These are phyloP conservation scores for Serinus canaria DNA, from an alignment of 2,113 vertebrate species.

Conservation along the genomic window DNA sequence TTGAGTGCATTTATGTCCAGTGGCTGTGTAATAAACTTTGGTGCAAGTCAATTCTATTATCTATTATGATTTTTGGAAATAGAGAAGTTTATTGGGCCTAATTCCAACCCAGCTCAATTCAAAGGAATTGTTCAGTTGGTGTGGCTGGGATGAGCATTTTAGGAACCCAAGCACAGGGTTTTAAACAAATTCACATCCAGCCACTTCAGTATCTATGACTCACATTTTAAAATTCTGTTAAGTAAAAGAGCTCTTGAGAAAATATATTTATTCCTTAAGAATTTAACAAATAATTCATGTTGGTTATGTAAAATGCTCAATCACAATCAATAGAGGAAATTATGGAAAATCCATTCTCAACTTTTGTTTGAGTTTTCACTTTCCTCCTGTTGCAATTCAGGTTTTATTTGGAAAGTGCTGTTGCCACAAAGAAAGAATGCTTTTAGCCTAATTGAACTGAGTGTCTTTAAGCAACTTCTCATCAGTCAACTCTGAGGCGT, in stretches of 20 bases:
- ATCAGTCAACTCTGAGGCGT: conserved; percentile 60
- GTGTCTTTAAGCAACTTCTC: conserved; percentile 59
- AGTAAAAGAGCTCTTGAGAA: not conserved
- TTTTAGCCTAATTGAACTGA: conserved; percentile 75
- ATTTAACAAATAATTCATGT: not conserved
- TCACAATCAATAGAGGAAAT: not conserved
- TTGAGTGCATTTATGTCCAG: conserved; percentile 28
- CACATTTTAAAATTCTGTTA: not conserved
- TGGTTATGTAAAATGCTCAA: not conserved
- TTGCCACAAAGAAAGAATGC: conserved; percentile 44
- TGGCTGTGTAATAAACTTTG: conserved; percentile 37
- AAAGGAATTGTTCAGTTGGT: not conserved
- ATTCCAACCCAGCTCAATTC: not conserved
- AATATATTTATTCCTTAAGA: not conserved
- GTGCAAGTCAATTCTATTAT: conserved; percentile 28
- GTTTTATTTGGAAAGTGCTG: not conserved
- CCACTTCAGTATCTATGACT: not conserved
- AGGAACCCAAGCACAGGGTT: not conserved
- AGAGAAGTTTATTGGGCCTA: not conserved
- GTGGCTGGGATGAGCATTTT: not conserved
- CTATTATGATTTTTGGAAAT: not conserved
- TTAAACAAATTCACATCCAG: not conserved
- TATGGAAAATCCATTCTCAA: not conserved
- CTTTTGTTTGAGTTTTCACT: not conserved
- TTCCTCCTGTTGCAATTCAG: not conserved